Base-by-base conservation (phyloP, 1,140 invertebrate genomes). In the Trichonephila inaurata region DNA sequence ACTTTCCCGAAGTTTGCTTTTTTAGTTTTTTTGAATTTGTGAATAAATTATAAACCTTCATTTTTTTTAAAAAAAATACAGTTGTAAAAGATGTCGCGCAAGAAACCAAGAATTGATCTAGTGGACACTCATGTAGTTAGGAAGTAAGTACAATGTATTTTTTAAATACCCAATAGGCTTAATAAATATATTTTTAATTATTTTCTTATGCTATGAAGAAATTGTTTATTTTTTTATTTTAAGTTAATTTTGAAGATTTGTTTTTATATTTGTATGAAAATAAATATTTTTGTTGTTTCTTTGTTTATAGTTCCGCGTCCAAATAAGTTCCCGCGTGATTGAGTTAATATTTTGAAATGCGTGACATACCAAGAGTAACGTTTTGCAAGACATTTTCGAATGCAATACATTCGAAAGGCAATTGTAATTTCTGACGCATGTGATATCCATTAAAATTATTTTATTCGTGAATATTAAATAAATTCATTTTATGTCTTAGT, bases 61-160 rank as follows among this genome's bases (percentile, higher is more conserved):
- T 77, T 40, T 77, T 62, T 18, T 77, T 69, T n/a, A 10, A n/a
- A 33, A 16, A 28, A 33, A 77, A 28, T 10, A 40, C 2, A 51
- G 21, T 51, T 51, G 10, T 12, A 61, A 60, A 82, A 1, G 61
- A 92, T 92, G 90, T 92, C 90, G 85, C 81, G 90, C 7, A 92
- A 92, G 51, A 92, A 69, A 60, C 44, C 58, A 21, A 64, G 90
- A 58, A 92, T 92, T 64, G 90, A 92, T 92, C 62, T 92, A 10
- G 90, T 64, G 2, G 90, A 92, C 58, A 51, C 90, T 69, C 90
- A 92, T 66, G 90, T 92, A n/a, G 90, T 92, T 24, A 83, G 82
- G 44, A 92, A 92, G 90, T 92, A 66, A 85, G 90, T 92, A 19
- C 12, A 16, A n/a, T 60, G 24, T 85, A 19, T 1, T 61, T 58